Conservation (phyloP, 1,140 invertebrate genomes). For the Bombyx mori region ASM3026992v2 NC_085107.1:7733501-7734000, state of each 20-base stretch:
- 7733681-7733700: constrained; percentile 82
- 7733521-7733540: no score
- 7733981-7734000: no score
- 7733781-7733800: not conserved
- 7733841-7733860: no score
- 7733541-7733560: not conserved
- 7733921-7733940: no score
- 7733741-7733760: constrained; percentile 78
- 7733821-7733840: no score
- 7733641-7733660: constrained; percentile 86
- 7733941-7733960: no score
- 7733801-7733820: no score
- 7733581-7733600: constrained; percentile 82
- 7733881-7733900: no score
- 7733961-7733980: no score
- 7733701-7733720: constrained; percentile 90
- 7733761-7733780: not conserved
- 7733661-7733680: constrained; percentile 74
- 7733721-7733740: constrained; percentile 87
- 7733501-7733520: no score
- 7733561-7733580: not conserved
- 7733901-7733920: no score
- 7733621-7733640: constrained; percentile 94
- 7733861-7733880: no score
- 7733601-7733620: constrained; percentile 90